phyloP scores from a whole-genome alignment of 2,888 invertebrate species.

The Nasonovia ribisnigri region DNA sequence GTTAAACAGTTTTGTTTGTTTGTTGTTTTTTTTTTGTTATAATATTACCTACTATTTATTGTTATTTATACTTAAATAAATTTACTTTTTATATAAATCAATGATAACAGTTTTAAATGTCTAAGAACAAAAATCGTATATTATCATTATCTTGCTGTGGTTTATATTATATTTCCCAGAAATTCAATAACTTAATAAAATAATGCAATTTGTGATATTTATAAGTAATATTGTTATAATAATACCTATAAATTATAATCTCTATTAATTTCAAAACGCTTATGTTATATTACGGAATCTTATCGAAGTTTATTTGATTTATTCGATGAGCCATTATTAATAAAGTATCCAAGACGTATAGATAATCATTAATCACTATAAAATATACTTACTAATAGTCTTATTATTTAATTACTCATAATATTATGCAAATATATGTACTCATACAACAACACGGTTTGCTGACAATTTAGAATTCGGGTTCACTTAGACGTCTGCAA shows the following conservation, averaged over 20 bases:
- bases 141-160: not conserved
- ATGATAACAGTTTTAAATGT: not conserved
- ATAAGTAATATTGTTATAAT: not conserved
- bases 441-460: not conserved
- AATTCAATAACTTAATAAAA: not conserved
- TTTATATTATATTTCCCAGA: not conserved
- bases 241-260: not conserved
- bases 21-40: not conserved
- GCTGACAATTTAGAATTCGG: not conserved
- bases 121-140: not conserved
- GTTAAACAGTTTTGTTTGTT: not conserved
- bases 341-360: not conserved
- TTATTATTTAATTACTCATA: not conserved
- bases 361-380: not conserved
- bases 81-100: slow-evolving; percentile 16
- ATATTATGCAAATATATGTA: not conserved
- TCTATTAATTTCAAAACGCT: not conserved
- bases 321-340: not conserved
- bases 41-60: not conserved
- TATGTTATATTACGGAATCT: not conserved
- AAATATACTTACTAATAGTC: not conserved
- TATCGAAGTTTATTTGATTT: not conserved
- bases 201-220: not conserved
- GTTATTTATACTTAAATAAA: slow-evolving; percentile 23
- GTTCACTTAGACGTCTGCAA: no score